Evolutionary conservation across 2,113 vertebrate species (phyloP).

Genomic region (Alethe castanea): DNA sequence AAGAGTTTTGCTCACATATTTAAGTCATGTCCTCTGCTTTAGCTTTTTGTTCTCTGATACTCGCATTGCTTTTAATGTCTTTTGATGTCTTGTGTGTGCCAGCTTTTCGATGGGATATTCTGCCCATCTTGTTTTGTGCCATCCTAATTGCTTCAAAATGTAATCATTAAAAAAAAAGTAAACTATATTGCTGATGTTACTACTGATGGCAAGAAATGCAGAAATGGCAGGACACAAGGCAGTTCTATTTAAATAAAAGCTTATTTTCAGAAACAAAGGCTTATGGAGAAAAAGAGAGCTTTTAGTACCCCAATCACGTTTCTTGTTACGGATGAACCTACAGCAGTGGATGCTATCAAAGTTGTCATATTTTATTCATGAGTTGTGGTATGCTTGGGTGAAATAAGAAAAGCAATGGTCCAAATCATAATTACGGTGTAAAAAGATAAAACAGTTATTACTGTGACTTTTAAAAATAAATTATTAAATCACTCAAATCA

Average conservation of each 20-base stretch:
- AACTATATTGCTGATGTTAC: slow-evolving; percentile 43
- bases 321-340: slow-evolving; percentile 74
- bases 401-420: slow-evolving; percentile 81
- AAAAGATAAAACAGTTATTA: slow-evolving; percentile 73
- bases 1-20: not conserved
- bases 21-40: not conserved
- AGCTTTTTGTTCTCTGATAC: not conserved
- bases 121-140: not conserved
- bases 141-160: slow-evolving; percentile 43
- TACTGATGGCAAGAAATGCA: slow-evolving; percentile 9
- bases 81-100: not conserved
- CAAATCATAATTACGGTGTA: slow-evolving; percentile 77
- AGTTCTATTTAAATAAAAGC: slow-evolving; percentile 64
- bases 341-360: slow-evolving; percentile 84
- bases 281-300: slow-evolving; percentile 35
- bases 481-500: slow-evolving; percentile 47
- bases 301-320: slow-evolving; percentile 73
- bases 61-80: not conserved
- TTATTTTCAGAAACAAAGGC: slow-evolving; percentile 69
- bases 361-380: slow-evolving; percentile 95
- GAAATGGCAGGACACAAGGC: not conserved
- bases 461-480: slow-evolving; percentile 58
- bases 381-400: slow-evolving; percentile 80
- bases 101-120: not conserved
- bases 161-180: slow-evolving; percentile 29